Percentiles rank a stretch among this genome's conserved stretches.
These are phyloP conservation scores for Fregata magnificens DNA, from an alignment of 2,113 vertebrate species.

Conservation along the genomic window DNA sequence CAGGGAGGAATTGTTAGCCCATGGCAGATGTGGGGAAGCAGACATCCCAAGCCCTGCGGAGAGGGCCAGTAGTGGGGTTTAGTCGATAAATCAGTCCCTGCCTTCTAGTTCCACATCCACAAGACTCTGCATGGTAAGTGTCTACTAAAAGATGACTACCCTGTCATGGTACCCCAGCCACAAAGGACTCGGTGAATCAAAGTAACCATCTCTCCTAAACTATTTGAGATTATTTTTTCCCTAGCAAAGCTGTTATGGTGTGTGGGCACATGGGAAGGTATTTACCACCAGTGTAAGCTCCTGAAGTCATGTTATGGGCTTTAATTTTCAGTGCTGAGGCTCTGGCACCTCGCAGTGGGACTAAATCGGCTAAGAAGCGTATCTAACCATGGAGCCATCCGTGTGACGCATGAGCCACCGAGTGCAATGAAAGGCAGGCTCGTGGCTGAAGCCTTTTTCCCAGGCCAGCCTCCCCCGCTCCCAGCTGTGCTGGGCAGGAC, in stretches of 20 bases:
- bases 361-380: neutral
- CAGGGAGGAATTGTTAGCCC: slow-evolving; percentile 43
- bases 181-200: neutral
- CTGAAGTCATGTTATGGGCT: neutral
- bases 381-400: neutral
- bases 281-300: neutral
- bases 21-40: neutral
- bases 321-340: neutral
- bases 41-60: neutral
- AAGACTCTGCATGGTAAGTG: neutral
- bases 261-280: neutral
- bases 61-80: neutral
- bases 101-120: neutral
- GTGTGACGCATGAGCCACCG: neutral
- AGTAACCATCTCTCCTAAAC: neutral
- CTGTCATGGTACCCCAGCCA: neutral
- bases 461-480: neutral
- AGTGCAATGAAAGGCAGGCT: neutral
- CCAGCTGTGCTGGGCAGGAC: slow-evolving; percentile 46
- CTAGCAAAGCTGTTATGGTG: neutral
- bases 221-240: neutral
- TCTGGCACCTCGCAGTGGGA: neutral
- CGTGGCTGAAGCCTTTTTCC: neutral
- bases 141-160: neutral
- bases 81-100: neutral